A percentile compares a stretch with the other conserved stretches of the same genome.
Evolutionary conservation across 2,113 vertebrate species (phyloP).

Genomic region (Theristicus caerulescens): DNA sequence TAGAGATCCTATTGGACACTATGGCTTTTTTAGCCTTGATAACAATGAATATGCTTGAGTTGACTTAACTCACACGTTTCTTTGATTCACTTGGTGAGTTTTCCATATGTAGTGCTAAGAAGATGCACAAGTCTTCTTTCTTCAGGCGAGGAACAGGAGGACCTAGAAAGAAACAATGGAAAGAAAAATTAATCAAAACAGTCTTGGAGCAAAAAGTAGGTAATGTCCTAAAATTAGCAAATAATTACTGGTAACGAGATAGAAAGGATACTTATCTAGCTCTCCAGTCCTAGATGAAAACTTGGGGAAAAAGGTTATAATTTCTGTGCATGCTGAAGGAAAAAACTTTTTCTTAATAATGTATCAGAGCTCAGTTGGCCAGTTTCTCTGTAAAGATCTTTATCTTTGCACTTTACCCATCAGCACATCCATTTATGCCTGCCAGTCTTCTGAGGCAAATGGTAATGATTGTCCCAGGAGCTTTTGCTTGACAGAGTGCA

Average conservation of each 20-base stretch:
- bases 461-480: background rate
- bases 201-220: background rate
- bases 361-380: background rate
- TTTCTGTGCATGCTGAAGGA: background rate
- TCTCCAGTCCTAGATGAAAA: background rate
- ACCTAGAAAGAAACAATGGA: background rate
- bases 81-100: background rate
- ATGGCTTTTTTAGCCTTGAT: background rate
- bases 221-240: background rate
- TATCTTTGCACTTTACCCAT: background rate
- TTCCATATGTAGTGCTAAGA: constrained; percentile 27
- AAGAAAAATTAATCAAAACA: background rate
- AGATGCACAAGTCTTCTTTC: constrained; percentile 20
- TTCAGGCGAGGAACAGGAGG: background rate
- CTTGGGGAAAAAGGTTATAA: background rate
- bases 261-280: background rate
- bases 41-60: background rate
- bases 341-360: background rate
- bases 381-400: background rate
- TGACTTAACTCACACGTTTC: background rate
- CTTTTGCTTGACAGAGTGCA: background rate
- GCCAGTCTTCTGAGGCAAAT: background rate
- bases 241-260: background rate
- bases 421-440: background rate
- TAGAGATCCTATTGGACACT: background rate